phyloP scores from a whole-genome alignment of 2,797 vertebrate genomes.

The Hippoglossus hippoglossus region DNA sequence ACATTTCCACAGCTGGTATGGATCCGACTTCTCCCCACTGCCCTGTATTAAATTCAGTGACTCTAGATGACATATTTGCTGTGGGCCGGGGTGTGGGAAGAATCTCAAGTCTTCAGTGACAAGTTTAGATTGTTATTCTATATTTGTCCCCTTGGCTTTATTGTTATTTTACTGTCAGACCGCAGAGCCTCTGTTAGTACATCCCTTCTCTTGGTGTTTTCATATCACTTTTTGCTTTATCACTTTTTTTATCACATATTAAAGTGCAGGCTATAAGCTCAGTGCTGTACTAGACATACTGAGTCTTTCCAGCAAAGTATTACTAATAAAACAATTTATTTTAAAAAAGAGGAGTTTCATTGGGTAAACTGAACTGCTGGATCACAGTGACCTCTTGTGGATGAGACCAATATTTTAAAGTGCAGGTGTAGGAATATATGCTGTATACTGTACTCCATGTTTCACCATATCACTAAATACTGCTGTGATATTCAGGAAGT shows the following conservation, averaged over 20 bases:
- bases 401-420: slow-evolving; percentile 18
- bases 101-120: neutral
- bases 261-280: slow-evolving; percentile 1
- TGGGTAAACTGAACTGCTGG: slow-evolving; percentile 12
- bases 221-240: neutral
- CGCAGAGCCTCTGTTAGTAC: neutral
- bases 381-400: slow-evolving; percentile 72
- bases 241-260: neutral
- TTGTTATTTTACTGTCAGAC: neutral
- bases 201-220: neutral
- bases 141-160: slow-evolving; percentile 8
- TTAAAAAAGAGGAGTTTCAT: neutral
- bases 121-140: slow-evolving; percentile 3
- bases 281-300: neutral
- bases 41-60: neutral
- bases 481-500: neutral
- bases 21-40: neutral
- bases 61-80: neutral
- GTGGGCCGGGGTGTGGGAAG: neutral
- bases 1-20: neutral
- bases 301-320: neutral
- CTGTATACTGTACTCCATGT: neutral
- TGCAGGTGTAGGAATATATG: neutral
- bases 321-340: neutral
- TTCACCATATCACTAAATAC: neutral